Conservation (phyloP, 2,113 vertebrate species). For the Hiodon alosoides region DNA sequence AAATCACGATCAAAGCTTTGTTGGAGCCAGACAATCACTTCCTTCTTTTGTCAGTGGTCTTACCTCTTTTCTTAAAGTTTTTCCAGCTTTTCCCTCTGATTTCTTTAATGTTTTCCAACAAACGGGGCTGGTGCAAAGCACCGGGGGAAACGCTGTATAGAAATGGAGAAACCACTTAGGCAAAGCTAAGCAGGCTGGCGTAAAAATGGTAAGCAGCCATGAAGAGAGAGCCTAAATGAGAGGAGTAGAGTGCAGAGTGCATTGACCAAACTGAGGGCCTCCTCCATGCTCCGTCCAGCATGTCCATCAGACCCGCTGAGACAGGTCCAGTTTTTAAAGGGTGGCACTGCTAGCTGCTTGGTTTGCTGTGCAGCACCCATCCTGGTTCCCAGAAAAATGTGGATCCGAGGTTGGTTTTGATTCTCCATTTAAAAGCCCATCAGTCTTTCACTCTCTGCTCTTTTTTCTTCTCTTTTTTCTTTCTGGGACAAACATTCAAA, state of each 20-base stretch:
- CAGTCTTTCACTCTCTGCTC: conserved; percentile 45
- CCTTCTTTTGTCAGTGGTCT: conserved; percentile 60
- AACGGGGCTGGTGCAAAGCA: conserved; percentile 35
- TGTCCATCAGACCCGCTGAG: conserved; percentile 38
- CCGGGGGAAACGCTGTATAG: conserved; percentile 44
- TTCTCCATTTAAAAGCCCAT: conserved; percentile 42
- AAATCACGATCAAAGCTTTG: conserved; percentile 76
- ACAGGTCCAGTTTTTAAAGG: conserved; percentile 66
- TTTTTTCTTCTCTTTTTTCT: conserved; percentile 41
- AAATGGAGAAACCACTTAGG: conserved; percentile 33
- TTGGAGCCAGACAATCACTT: conserved; percentile 96
- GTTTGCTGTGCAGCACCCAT: not conserved
- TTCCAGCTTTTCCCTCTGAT: conserved; percentile 49
- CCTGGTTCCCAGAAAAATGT: conserved; percentile 39
- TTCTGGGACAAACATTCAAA: conserved; percentile 61
- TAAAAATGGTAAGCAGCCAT: conserved; percentile 50
- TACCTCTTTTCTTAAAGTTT: conserved; percentile 43
- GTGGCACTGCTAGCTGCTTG: conserved; percentile 40
- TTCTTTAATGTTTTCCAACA: conserved; percentile 43
- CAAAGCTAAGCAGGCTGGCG: conserved; percentile 70
- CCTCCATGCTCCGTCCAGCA: not conserved
- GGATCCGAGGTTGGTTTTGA: conserved; percentile 55
- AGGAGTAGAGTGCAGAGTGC: conserved; percentile 22
- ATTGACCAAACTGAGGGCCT: conserved; percentile 24
- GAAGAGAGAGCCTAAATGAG: conserved; percentile 24